Base-by-base conservation (phyloP, 2,797 vertebrate species). In the Pipistrellus kuhlii region DNA sequence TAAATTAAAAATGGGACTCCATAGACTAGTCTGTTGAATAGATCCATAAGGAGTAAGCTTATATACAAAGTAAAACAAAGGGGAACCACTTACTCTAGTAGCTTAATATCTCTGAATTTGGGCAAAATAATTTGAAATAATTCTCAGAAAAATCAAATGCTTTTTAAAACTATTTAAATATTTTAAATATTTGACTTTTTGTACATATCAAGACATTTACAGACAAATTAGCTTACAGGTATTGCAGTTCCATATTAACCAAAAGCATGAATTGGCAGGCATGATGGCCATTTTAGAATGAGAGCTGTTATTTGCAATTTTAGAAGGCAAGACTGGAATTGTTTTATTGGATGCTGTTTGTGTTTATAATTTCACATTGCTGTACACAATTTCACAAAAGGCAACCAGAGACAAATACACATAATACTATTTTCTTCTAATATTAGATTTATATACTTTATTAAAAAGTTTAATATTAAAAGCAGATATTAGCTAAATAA, bases 121-220 rank as follows among this genome's bases (percentile, higher is more conserved):
- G n/a, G 35, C 5, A 35, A 93, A 84, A 25, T 27, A 11, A 78
- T 85, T 82, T 59, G 14, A 41, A 69, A 69, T 71, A 69, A 53
- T 73, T 90, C 30, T 78, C 46, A 44, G 30, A 86, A 82, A 84
- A 81, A 62, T 87, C 25, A 88, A 80, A 78, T 32, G n/a, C 80
- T 77, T 72, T 85, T 66, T n/a, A 11, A 73, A 78, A 81, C 23
- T 77, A 76, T 76, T 76, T 77, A 73, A 78, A 76, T 83, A n/a
- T 75, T 75, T 72, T 30, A 32, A 78, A 55, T 82, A 86, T 77
- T 77, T 41, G n/a, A n/a, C n/a, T 27, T n/a, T 88, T 80, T 62
- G 8, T 8, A 21, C 15, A 71, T 86, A 62, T 92, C 17, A 78
- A 92, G 82, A 38, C 53, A 71, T 72, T 82, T 90, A 68, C 41